These are phyloP conservation scores for Cataglyphis livida DNA, from an alignment of 2,888 invertebrate genomes.

Conservation along the genomic window DNA sequence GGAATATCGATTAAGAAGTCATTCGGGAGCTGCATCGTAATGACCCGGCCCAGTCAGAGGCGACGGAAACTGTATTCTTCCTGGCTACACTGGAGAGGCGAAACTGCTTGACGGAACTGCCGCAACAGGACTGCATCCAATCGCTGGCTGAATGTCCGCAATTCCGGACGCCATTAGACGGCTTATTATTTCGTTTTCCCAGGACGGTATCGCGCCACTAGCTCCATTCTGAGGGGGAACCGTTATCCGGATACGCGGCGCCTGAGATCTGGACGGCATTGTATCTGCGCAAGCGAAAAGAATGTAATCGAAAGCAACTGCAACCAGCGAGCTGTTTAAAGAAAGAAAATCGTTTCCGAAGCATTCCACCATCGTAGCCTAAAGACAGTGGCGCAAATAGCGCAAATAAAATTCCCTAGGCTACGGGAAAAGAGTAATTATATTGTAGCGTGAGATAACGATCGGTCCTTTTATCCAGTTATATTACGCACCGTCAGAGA, in stretches of 20 bases:
- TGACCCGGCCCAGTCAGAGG: constrained; percentile 58
- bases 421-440: constrained; percentile 32
- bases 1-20: constrained; percentile 80
- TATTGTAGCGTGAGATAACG: constrained; percentile 17
- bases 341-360: constrained; percentile 40
- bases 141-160: constrained; percentile 80
- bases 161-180: constrained; percentile 79
- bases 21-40: constrained; percentile 71
- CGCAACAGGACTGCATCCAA: constrained; percentile 79
- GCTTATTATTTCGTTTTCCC: constrained; percentile 83
- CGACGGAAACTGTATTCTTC: constrained; percentile 47
- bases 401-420: constrained; percentile 37
- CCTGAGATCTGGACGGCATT: constrained; percentile 64
- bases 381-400: constrained; percentile 19
- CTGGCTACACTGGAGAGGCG: constrained; percentile 41
- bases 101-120: constrained; percentile 74
- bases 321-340: constrained; percentile 51
- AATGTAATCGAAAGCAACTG: constrained; percentile 64
- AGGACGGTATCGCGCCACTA: constrained; percentile 73
- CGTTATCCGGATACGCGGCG: constrained; percentile 66
- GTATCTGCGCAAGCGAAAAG: constrained; percentile 60
- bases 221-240: constrained; percentile 66
- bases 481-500: constrained; percentile 11
- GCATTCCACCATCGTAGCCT: constrained; percentile 28
- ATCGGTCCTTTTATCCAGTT: constrained; percentile 28